A percentile compares a stretch with the other conserved stretches of the same genome.
Evolutionary conservation across 2,888 invertebrate genomes (phyloP).

Genomic region (Meandrusa payeni): DNA sequence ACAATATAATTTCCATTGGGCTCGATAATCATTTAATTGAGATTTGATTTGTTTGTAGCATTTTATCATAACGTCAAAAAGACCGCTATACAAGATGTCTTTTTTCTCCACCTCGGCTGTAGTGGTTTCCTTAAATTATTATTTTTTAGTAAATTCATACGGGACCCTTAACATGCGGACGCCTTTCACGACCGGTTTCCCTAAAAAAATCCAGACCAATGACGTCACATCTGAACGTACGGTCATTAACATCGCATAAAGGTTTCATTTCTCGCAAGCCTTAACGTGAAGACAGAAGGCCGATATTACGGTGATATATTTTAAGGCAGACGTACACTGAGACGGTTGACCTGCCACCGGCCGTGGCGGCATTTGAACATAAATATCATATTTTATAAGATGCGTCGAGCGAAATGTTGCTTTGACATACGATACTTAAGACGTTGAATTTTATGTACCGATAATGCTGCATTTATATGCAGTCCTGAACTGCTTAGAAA

Average conservation of each 20-base stretch:
- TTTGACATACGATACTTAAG: constrained; percentile 1
- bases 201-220: not conserved
- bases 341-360: constrained; percentile 8
- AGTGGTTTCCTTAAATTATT: too few relatives aligned
- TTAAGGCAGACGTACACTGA: not conserved
- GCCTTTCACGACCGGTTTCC: constrained; percentile 2
- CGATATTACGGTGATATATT: not conserved
- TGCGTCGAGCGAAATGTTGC: constrained; percentile 5
- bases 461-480: constrained; percentile 10
- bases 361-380: not conserved
- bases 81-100: too few relatives aligned
- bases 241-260: constrained; percentile 14
- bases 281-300: not conserved
- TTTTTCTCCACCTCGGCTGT: too few relatives aligned
- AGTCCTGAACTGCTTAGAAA: not conserved
- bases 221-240: constrained; percentile 11
- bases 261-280: not conserved
- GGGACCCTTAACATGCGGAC: not conserved
- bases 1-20: too few relatives aligned
- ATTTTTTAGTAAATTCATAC: too few relatives aligned
- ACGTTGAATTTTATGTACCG: not conserved
- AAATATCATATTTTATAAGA: constrained; percentile 14
- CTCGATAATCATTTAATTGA: too few relatives aligned
- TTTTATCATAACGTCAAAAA: too few relatives aligned
- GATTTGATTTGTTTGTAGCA: too few relatives aligned